Evolutionary conservation across 2,797 vertebrate genomes (phyloP), one percentile per base, ranked within the genome.

Genomic region (Galaxias olidus): DNA sequence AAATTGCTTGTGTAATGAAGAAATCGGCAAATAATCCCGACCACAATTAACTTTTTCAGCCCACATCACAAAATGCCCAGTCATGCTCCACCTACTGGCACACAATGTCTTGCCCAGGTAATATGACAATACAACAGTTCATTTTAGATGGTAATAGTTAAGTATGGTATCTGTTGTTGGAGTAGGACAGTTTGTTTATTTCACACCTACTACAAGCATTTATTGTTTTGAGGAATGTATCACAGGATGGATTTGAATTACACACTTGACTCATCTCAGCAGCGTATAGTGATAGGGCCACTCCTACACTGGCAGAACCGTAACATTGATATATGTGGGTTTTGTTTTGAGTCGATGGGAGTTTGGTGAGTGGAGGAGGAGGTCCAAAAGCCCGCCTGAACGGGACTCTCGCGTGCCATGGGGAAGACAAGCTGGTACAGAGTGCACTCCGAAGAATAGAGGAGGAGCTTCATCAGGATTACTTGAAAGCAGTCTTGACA

Each of bases 401-500:
- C 84, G 84, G 88, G 66, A 85, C 85, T 84, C 86, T 76, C 73
- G 85, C 85, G 86, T 75, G 78, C 87, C 76, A 63, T 84, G 76
- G 85, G 75, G 81, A 74, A 40, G 60, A 76, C 75, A 78, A 59
- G 79, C 53, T 80, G 78, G 76, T 45, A 58, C 63, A 59, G 69
- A 52, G 83, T 78, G 85, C 77, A 77, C 84, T 85, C 87, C 81
- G 84, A 78, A 85, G 73, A 84, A 84, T 80, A 85, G 85, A 88
- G 86, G 84, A 85, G 85, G 73, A 84, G 84, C 85, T 87, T 90
- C 91, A 91, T 93, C 88, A 90, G 87, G 77, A 84, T 86, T 82
- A 84, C 83, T 84, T 86, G 85, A 91, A 91, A 92, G 80, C 88
- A 81, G 86, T 81, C 84, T 74, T 86, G 87, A 90, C 89, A 90